Percentiles rank a stretch among this genome's conserved stretches.
Conservation (phyloP, 2,888 invertebrate species). For the Ochlodes sylvanus region DNA sequence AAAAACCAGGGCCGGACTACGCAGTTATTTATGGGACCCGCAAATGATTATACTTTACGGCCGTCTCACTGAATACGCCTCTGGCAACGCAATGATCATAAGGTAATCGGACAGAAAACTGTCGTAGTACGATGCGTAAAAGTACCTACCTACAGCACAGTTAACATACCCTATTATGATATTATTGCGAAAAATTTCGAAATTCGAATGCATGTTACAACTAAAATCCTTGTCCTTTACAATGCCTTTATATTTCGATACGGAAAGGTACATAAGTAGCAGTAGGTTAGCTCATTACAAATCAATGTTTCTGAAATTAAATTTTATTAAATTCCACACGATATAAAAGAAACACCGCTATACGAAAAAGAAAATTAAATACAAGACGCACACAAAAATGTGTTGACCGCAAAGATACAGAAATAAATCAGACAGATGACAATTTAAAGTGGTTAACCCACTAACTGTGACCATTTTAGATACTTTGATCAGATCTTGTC, state of each 20-base stretch:
- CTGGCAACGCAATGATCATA: slow-evolving; percentile 49
- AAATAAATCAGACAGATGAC: slow-evolving; percentile 86
- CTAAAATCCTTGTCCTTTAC: too few species aligned
- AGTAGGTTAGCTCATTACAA: too few species aligned
- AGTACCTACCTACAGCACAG: background rate
- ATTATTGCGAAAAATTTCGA: too few species aligned
- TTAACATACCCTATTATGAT: background rate
- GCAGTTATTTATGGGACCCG: slow-evolving; percentile 82
- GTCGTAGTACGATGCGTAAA: slow-evolving; percentile 1
- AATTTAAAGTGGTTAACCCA: slow-evolving; percentile 86
- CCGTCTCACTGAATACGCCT: slow-evolving; percentile 74
- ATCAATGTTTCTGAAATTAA: background rate
- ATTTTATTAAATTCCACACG: slow-evolving; percentile 13
- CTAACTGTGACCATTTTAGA: slow-evolving; percentile 86
- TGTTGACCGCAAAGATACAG: slow-evolving; percentile 80
- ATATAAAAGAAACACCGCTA: slow-evolving; percentile 26
- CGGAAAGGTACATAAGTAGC: too few species aligned
- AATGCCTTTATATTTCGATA: background rate
- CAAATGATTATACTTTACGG: slow-evolving; percentile 83
- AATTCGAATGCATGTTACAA: too few species aligned
- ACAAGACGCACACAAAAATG: slow-evolving; percentile 71
- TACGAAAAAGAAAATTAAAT: slow-evolving; percentile 49
- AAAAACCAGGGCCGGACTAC: slow-evolving; percentile 76
- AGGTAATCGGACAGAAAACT: slow-evolving; percentile 20
- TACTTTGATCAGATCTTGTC: slow-evolving; percentile 84